Percentiles rank a stretch among this genome's conserved stretches.
Conservation (phyloP, 2,113 vertebrate genomes). For the Tetraodon nigroviridis region DNA sequence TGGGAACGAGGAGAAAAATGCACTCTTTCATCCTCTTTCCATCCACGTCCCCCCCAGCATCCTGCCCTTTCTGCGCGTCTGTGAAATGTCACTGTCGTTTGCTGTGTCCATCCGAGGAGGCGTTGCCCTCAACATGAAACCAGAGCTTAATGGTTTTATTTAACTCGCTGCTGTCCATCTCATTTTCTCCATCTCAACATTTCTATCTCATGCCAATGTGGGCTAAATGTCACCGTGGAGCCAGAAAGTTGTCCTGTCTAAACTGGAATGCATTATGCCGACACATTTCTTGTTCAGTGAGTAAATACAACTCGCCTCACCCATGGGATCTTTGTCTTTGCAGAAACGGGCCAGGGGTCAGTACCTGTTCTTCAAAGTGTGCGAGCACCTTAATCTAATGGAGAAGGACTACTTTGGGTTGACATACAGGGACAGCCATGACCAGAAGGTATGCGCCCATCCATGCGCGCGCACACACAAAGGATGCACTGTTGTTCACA, state of each 20-base stretch:
- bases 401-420: slow-evolving; percentile 73
- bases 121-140: slow-evolving; percentile 13
- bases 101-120: neutral
- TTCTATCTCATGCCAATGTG: slow-evolving; percentile 25
- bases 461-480: neutral
- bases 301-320: neutral
- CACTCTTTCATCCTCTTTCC: slow-evolving; percentile 58
- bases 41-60: slow-evolving; percentile 41
- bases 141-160: slow-evolving; percentile 10
- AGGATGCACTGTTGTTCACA: slow-evolving; percentile 8
- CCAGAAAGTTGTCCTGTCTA: slow-evolving; percentile 55
- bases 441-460: slow-evolving; percentile 47
- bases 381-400: slow-evolving; percentile 67
- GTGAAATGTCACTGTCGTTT: slow-evolving; percentile 6
- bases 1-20: slow-evolving; percentile 54
- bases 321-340: neutral
- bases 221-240: slow-evolving; percentile 62
- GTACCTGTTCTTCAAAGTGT: slow-evolving; percentile 67
- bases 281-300: neutral
- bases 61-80: slow-evolving; percentile 24
- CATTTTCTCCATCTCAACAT: slow-evolving; percentile 48
- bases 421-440: slow-evolving; percentile 56
- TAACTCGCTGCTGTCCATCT: slow-evolving; percentile 24
- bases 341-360: slow-evolving; percentile 71
- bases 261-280: slow-evolving; percentile 33